Percentiles rank a stretch among this genome's conserved stretches.
These are phyloP conservation scores for Buceros bicornis DNA, from an alignment of 2,797 vertebrate genomes.

Conservation along the genomic window DNA sequence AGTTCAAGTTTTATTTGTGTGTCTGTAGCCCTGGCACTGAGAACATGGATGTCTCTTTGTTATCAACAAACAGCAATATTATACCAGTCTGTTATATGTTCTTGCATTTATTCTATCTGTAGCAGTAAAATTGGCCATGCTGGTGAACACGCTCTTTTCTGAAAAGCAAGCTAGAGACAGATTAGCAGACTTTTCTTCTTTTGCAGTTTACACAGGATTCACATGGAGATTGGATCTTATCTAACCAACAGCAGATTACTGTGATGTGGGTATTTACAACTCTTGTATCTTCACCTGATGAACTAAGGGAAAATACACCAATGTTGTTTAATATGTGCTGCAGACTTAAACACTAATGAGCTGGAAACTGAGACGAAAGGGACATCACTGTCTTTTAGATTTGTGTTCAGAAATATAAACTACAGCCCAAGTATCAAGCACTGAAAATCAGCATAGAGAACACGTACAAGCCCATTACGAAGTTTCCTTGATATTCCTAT, in stretches of 20 bases:
- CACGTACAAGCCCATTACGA: not conserved
- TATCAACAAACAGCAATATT: not conserved
- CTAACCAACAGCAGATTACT: not conserved
- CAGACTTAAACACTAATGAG: not conserved
- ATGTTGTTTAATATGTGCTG: not conserved
- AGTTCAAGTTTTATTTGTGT: not conserved
- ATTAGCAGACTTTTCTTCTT: not conserved
- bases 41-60: rapidly evolving
- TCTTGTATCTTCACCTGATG: not conserved
- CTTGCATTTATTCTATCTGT: not conserved
- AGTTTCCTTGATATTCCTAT: not conserved
- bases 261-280: not conserved
- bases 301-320: not conserved
- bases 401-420: not conserved
- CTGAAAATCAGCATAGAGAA: not conserved
- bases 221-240: not conserved
- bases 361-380: not conserved
- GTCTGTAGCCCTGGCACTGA: not conserved
- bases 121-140: not conserved
- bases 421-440: not conserved
- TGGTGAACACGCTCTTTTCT: not conserved
- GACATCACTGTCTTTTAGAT: not conserved
- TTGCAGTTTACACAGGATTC: not conserved
- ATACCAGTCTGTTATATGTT: not conserved
- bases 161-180: not conserved